Evolutionary conservation across 1,140 invertebrate species (phyloP).

Genomic region (Aphelinus certus): DNA sequence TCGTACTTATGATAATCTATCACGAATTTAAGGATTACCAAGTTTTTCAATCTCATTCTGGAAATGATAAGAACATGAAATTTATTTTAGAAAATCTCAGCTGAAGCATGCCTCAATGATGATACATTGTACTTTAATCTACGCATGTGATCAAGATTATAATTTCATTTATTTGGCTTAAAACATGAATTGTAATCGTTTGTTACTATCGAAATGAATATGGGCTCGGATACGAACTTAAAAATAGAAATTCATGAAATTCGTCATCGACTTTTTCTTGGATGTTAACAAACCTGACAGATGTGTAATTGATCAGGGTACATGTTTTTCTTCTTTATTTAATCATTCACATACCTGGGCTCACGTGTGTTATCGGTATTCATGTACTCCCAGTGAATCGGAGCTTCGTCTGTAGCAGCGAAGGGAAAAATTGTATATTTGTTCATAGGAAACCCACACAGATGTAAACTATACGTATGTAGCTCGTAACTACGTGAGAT

Average conservation of each 20-base stretch:
- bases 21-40: background rate
- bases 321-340: background rate
- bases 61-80: background rate
- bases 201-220: too few relatives aligned
- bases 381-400: constrained; percentile 16
- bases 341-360: constrained; percentile 30
- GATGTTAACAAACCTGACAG: constrained; percentile 7
- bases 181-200: too few relatives aligned
- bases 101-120: background rate
- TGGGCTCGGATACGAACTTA: too few relatives aligned
- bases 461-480: constrained; percentile 34
- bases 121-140: constrained; percentile 9
- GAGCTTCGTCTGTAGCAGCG: background rate
- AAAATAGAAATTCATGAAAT: background rate
- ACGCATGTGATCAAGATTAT: too few relatives aligned
- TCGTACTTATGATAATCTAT: background rate
- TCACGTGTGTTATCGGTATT: constrained; percentile 11
- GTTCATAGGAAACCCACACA: constrained; percentile 50
- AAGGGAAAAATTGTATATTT: constrained; percentile 58
- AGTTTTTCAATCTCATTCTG: background rate
- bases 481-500: constrained; percentile 31
- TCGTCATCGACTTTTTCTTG: background rate
- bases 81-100: too few relatives aligned
- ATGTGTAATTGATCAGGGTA: constrained; percentile 23
- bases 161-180: too few relatives aligned